Conservation (phyloP, 2,113 vertebrate genomes). For the Grammomys dolichurus region DNA sequence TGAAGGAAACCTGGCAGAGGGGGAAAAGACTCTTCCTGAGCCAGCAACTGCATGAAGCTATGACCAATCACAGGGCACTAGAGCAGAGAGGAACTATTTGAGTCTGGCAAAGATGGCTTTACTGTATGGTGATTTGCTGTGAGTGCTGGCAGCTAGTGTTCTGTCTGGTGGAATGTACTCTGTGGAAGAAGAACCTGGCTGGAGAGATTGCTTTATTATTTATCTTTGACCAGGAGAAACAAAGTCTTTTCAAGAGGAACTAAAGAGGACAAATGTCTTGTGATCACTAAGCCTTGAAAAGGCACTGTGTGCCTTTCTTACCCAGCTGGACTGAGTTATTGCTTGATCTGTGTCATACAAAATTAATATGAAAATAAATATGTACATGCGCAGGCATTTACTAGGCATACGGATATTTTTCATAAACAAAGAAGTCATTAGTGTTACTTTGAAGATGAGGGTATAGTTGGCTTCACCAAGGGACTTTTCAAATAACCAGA, state of each 20-base stretch:
- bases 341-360: constrained; percentile 52
- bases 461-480: constrained; percentile 39
- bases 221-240: constrained; percentile 64
- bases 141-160: constrained; percentile 66
- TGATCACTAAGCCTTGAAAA: constrained; percentile 52
- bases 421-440: constrained; percentile 71
- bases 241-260: constrained; percentile 70
- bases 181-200: constrained; percentile 60
- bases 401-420: constrained; percentile 60
- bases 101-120: constrained; percentile 73
- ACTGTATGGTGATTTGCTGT: constrained; percentile 72
- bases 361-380: constrained; percentile 73
- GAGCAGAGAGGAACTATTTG: constrained; percentile 68
- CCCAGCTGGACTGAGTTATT: constrained; percentile 26
- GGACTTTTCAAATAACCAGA: constrained; percentile 58
- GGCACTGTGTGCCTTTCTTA: constrained; percentile 47
- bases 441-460: constrained; percentile 59
- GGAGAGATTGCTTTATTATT: constrained; percentile 57
- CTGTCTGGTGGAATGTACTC: constrained; percentile 70
- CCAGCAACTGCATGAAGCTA: constrained; percentile 71
- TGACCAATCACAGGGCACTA: constrained; percentile 62
- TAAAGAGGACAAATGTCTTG: constrained; percentile 58
- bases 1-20: constrained; percentile 80
- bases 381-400: constrained; percentile 56
- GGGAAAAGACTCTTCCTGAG: constrained; percentile 63